Base-by-base conservation (phyloP, 2,113 vertebrate species). In the Pyrgilauda ruficollis region DNA sequence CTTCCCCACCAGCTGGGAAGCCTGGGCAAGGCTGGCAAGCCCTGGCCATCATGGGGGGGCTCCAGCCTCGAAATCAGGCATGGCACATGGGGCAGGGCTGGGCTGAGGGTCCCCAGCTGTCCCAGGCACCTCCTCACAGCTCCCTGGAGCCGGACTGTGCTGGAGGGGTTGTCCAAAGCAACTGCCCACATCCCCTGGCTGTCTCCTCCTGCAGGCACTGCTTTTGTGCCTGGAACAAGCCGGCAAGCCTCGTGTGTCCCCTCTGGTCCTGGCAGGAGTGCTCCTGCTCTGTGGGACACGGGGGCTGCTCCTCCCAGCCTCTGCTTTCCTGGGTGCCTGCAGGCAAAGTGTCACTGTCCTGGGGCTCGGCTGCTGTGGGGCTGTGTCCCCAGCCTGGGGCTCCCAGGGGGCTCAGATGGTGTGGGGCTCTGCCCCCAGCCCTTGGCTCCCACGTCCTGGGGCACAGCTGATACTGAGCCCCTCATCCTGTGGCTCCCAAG, bases 281-380 rank as follows among this genome's bases (percentile, higher is more conserved):
- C 24, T 58, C 39, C 39, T n/a, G n/a, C 43, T 28, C 2, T 3
- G 2, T 30, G 56, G 56, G 41, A n/a, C 6, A 1, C 0, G 1
- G 8, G 50, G 24, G 30, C 15, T 11, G 9, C 17, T 37, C 41
- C 18, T 68, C 8, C 35, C 50, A 26, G 0, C 5, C 30, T 63
- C 39, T 49, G 20, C 27, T 59, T 63, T 33, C 24, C 44, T 1
- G 7, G 23, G 43, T 26, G 43, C 33, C 16, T 15, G 16, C 33
- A 56, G 44, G 30, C 6, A 31, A 13, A 69, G 9, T 56, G 56
- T 17, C 19, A 7, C 56, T 1, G 5, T 7, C 11, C 31, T 1
- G 0, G 12, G 35, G 49, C 33, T 16, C 39, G 47, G 77, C 9
- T 37, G 78, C 2, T 17, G 6, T 24, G 20, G 28, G 33, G 44